Evolutionary conservation across 2,797 vertebrate species (phyloP), one percentile per base, ranked within the genome.

Genomic region (Nothura maculosa): DNA sequence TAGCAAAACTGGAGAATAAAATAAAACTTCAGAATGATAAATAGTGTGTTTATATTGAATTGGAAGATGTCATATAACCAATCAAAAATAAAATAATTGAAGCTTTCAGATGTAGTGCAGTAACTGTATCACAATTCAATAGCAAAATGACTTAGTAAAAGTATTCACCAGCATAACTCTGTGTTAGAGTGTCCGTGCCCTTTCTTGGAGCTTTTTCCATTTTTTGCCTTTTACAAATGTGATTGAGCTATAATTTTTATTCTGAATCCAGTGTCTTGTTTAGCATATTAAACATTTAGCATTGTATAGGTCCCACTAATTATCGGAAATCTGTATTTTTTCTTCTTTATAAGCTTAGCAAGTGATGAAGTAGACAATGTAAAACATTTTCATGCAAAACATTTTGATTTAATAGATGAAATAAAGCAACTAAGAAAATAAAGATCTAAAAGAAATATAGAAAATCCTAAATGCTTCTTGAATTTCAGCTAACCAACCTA

Each of bases 1-100:
- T 73, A 27, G 85, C 5, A 86, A 84, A 87, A 91, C 22, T 12
- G 15, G 58, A 66, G 17, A 68, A 91, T 38, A 89, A 91, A 89
- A n/a, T 60, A 64, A 68, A 54, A 21, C 11, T 87, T 73, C 57
- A 86, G 62, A 66, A 75, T 32, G 3, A 34, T 67, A 42, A 81
- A 24, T 64, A 52, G 7, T 14, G 14, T 60, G 13, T 78, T 91
- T 38, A 38, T 48, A 45, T 5, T n/a, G 40, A 86, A 64, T 27
- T 91, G 18, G 24, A 75, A 83, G 50, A 47, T 21, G 68, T 27
- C 47, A 55, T 15, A 75, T 20, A 25, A 85, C 67, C 16, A 63
- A 43, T 61, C 6, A 45, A 81, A 88, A 66, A 2, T 21, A 54
- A 50, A 79, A 61, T 4, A 27, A 72, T 1, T 62, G 25, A 69